A percentile compares a stretch with the other conserved stretches of the same genome.
Evolutionary conservation across 2,113 vertebrate genomes (phyloP).

Genomic region (Poicephalus gulielmi): DNA sequence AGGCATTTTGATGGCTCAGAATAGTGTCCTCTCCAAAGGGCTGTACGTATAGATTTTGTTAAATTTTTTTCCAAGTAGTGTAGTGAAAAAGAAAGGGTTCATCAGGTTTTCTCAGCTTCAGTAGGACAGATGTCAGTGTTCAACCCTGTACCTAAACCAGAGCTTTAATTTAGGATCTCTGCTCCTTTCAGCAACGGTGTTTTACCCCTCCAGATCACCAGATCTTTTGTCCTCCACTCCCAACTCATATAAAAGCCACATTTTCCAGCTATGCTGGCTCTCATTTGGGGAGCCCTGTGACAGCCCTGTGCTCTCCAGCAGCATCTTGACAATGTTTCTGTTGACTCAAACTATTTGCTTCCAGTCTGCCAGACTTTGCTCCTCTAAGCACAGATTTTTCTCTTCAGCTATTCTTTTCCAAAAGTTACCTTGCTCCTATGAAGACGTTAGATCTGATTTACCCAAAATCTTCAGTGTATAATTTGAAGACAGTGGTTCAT

Average conservation of each 20-base stretch:
- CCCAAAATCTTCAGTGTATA: background rate
- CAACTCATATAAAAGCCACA: background rate
- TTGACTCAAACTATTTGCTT: background rate
- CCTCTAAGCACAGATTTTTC: background rate
- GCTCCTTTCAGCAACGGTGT: background rate
- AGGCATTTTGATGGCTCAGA: background rate
- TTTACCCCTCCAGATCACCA: background rate
- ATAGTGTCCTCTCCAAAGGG: fast-evolving
- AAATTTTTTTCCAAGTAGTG: background rate
- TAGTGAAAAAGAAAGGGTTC: background rate
- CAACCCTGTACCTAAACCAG: background rate
- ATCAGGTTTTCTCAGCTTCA: background rate
- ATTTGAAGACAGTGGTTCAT: background rate
- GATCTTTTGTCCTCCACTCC: background rate
- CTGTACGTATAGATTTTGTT: background rate
- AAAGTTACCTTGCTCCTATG: background rate
- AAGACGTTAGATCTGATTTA: background rate
- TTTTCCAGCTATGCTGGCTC: background rate
- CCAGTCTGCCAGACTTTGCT: background rate
- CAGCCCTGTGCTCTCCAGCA: background rate
- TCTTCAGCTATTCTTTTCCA: background rate
- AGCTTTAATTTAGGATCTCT: background rate
- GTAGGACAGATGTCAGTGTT: background rate
- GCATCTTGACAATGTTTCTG: fast-evolving
- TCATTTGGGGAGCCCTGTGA: fast-evolving